A percentile compares a stretch with the other conserved stretches of the same genome.
Evolutionary conservation across 2,797 vertebrate genomes (phyloP).

Genomic region (Rhincodon typus): DNA sequence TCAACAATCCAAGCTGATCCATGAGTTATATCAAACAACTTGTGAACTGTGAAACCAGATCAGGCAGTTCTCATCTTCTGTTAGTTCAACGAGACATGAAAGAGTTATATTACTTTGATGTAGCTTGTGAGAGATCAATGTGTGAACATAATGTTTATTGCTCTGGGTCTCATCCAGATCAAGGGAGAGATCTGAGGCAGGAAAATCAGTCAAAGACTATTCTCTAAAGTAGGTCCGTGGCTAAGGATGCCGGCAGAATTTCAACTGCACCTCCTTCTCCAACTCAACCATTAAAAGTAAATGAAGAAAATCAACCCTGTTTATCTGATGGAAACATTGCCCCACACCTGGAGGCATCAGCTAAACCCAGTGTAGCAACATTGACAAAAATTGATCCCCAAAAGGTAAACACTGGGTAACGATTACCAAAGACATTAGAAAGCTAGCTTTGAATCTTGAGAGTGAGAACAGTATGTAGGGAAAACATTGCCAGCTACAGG

Average conservation of each 20-base stretch:
- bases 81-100: background rate
- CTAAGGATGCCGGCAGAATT: background rate
- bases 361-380: background rate
- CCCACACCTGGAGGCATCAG: background rate
- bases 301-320: background rate
- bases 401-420: background rate
- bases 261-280: background rate
- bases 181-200: background rate
- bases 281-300: background rate
- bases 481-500: background rate
- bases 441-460: background rate
- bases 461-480: background rate
- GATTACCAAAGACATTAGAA: background rate
- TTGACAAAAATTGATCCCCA: background rate
- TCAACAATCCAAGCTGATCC: background rate
- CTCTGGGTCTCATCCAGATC: background rate
- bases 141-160: background rate
- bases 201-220: background rate
- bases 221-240: background rate
- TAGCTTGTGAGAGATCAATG: background rate
- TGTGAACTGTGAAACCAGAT: background rate
- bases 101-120: background rate
- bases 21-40: background rate
- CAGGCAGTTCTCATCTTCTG: background rate
- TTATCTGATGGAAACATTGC: background rate